phyloP scores from a whole-genome alignment of 2,113 vertebrate genomes.

The Catharus minimus region DNA sequence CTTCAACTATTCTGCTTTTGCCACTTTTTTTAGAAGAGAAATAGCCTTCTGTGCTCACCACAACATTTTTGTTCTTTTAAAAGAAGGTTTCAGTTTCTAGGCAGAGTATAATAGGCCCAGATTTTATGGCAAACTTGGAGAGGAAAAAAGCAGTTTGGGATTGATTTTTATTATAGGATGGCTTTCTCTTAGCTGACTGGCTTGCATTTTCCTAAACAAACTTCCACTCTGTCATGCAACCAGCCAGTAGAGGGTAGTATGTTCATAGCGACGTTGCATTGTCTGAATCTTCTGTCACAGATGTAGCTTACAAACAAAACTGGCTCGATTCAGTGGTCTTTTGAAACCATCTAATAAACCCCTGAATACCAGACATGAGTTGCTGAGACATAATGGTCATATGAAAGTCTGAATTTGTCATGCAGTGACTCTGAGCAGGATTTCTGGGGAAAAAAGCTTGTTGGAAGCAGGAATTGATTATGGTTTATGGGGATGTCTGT shows the following conservation, averaged over 20 bases:
- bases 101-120: not conserved
- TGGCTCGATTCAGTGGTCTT: not conserved
- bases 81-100: not conserved
- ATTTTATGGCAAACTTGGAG: not conserved
- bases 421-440: not conserved
- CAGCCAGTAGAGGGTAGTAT: not conserved
- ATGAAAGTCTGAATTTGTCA: not conserved
- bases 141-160: not conserved
- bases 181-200: not conserved
- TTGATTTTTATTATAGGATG: not conserved
- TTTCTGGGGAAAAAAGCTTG: not conserved
- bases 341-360: not conserved
- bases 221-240: fast-evolving
- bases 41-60: not conserved
- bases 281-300: not conserved
- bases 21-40: not conserved
- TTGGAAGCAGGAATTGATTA: not conserved
- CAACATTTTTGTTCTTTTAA: not conserved
- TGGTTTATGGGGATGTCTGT: not conserved
- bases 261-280: not conserved
- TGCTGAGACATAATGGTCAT: not conserved
- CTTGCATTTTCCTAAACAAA: not conserved
- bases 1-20: not conserved
- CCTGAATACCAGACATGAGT: not conserved
- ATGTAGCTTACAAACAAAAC: not conserved